Percentiles rank a stretch among this genome's conserved stretches.
phyloP scores from a whole-genome alignment of 2,113 vertebrate genomes.

The Mus musculus region DNA sequence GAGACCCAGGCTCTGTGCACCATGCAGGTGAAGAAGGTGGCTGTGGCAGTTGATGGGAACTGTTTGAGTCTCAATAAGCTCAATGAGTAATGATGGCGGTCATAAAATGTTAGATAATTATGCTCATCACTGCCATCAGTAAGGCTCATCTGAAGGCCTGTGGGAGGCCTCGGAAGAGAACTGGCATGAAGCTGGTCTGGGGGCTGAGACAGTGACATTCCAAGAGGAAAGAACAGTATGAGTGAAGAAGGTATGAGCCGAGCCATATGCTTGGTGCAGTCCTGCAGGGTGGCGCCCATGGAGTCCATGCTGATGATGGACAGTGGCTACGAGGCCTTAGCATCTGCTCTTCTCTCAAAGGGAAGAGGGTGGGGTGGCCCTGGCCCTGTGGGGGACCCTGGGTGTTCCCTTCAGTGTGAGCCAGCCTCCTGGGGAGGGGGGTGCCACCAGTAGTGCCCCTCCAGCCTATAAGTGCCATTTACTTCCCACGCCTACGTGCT shows the following conservation, averaged over 20 bases:
- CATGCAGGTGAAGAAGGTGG: not conserved
- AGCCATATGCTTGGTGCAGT: not conserved
- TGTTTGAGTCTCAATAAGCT: not conserved
- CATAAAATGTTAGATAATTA: not conserved
- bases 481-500: constrained; percentile 67
- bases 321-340: not conserved
- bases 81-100: not conserved
- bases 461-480: constrained; percentile 73
- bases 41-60: not conserved
- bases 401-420: constrained; percentile 44
- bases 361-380: rapidly evolving
- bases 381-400: not conserved
- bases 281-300: not conserved
- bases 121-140: not conserved
- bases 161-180: not conserved
- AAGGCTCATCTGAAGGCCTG: not conserved
- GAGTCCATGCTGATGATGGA: not conserved
- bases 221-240: not conserved
- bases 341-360: not conserved
- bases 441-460: constrained; percentile 61
- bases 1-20: not conserved
- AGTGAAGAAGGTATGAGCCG: not conserved
- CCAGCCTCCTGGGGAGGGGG: constrained; percentile 39
- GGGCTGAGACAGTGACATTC: not conserved
- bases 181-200: not conserved